These are phyloP conservation scores for Machimus rusticus DNA, from an alignment of 2,888 invertebrate genomes.

Conservation along the genomic window DNA sequence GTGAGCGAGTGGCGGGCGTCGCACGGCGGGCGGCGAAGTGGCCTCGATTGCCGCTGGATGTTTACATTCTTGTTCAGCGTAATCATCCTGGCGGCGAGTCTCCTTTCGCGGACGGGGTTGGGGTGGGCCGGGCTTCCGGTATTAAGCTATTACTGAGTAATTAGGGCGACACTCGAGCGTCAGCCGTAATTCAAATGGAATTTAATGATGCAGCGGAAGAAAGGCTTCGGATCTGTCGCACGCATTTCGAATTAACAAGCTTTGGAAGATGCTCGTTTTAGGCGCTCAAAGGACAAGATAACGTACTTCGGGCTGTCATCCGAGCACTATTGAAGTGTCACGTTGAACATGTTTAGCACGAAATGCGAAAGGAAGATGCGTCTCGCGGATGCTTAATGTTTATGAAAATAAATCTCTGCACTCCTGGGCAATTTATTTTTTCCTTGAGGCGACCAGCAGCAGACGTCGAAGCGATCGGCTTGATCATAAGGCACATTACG, in stretches of 20 bases:
- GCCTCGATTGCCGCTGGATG: not conserved
- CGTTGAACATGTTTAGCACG: conserved; percentile 22
- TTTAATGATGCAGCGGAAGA: conserved; percentile 24
- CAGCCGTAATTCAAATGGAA: conserved; percentile 4
- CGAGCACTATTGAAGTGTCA: conserved; percentile 42
- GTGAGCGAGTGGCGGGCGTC: not conserved
- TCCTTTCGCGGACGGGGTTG: not conserved
- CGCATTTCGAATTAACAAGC: conserved; percentile 33
- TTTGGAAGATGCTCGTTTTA: conserved; percentile 19
- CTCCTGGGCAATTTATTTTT: conserved; percentile 8
- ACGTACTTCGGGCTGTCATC: conserved; percentile 32
- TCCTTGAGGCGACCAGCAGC: not conserved
- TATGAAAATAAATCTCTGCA: conserved; percentile 7
- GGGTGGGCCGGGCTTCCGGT: not conserved
- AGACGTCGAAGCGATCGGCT: not conserved
- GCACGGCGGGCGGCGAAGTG: not conserved
- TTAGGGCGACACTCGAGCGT: conserved; percentile 25
- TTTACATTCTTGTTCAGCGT: not conserved
- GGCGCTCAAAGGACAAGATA: conserved; percentile 28
- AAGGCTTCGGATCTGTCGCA: not conserved
- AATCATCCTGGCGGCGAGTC: not conserved
- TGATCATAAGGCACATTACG: not conserved
- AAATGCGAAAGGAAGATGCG: not conserved
- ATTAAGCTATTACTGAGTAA: conserved; percentile 30
- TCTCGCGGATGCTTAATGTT: conserved; percentile 7